phyloP scores from a whole-genome alignment of 2,797 vertebrate genomes.

The Sebastes wilsoni region DNA sequence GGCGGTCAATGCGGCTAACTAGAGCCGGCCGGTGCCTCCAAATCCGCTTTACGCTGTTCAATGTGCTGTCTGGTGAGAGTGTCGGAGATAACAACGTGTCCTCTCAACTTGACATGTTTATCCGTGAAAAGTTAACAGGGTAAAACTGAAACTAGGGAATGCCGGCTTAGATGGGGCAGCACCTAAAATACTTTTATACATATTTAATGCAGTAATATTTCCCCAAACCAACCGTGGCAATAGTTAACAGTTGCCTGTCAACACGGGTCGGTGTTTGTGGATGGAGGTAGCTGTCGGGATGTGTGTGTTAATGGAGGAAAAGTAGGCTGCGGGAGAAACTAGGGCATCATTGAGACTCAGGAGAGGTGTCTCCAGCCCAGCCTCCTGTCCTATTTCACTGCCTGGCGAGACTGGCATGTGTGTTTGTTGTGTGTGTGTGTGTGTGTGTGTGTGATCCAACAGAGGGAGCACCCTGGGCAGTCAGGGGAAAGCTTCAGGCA shows the following conservation, averaged over 20 bases:
- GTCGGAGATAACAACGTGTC: constrained; percentile 43
- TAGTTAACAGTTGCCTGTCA: constrained; percentile 46
- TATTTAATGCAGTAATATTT: constrained; percentile 1
- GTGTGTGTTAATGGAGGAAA: constrained; percentile 57
- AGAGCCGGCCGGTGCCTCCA: constrained; percentile 42
- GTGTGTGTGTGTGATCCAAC: constrained; percentile 43
- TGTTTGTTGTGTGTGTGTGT: constrained; percentile 34
- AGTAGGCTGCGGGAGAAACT: constrained; percentile 79
- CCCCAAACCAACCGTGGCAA: constrained; percentile 24
- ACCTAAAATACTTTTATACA: background rate
- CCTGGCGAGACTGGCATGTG: constrained; percentile 70
- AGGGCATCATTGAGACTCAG: constrained; percentile 73
- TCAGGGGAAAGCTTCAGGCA: constrained; percentile 57
- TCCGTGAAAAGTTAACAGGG: constrained; percentile 6
- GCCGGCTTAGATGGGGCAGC: background rate
- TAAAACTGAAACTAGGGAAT: background rate
- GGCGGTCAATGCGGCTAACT: constrained; percentile 61
- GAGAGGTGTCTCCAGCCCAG: constrained; percentile 77
- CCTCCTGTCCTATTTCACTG: constrained; percentile 77
- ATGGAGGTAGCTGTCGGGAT: constrained; percentile 59
- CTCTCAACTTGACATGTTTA: constrained; percentile 28
- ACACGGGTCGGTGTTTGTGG: constrained; percentile 48
- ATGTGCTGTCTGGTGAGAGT: constrained; percentile 11
- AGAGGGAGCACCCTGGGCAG: constrained; percentile 62
- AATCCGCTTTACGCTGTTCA: constrained; percentile 59